phyloP scores from a whole-genome alignment of 1,140 invertebrate genomes.

The Pseudomyrmex cubaensis region DNA sequence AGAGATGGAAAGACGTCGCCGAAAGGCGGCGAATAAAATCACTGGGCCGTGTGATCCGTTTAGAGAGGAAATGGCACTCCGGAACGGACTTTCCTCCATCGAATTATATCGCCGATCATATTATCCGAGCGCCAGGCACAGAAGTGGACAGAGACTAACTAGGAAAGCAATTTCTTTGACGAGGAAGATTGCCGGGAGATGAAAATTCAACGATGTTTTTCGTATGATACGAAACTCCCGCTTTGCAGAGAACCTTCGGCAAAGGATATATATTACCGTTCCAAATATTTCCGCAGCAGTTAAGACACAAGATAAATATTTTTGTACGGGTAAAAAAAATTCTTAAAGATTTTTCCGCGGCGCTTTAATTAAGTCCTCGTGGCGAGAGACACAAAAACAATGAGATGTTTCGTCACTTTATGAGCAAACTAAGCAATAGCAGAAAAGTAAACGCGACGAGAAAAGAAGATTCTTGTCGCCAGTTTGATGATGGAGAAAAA shows the following conservation, averaged over 20 bases:
- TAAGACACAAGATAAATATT: slow-evolving; percentile 1
- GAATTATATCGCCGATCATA: slow-evolving; percentile 68
- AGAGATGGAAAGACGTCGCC: slow-evolving; percentile 9
- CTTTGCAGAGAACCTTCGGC: not conserved
- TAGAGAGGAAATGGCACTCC: slow-evolving; percentile 59
- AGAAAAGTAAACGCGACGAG: not conserved
- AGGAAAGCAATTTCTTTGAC: slow-evolving; percentile 40
- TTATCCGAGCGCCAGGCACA: slow-evolving; percentile 45
- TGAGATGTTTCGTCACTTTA: not conserved
- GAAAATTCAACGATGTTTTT: slow-evolving; percentile 22
- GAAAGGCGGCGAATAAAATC: slow-evolving; percentile 58
- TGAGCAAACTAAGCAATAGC: not conserved
- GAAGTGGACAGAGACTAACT: slow-evolving; percentile 28
- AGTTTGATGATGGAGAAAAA: not conserved
- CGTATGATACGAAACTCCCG: not conserved
- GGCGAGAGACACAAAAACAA: too few relatives aligned
- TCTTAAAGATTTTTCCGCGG: not conserved
- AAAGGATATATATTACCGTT: not conserved
- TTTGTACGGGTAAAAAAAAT: not conserved
- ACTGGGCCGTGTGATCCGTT: slow-evolving; percentile 67
- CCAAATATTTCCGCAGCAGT: not conserved
- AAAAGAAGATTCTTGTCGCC: not conserved
- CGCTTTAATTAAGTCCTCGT: not conserved
- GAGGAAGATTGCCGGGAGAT: not conserved
- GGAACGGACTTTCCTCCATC: slow-evolving; percentile 44